Evolutionary conservation across 1,140 invertebrate species (phyloP), one percentile per base, ranked within the genome.

Genomic region (Macrobrachium nipponense): DNA sequence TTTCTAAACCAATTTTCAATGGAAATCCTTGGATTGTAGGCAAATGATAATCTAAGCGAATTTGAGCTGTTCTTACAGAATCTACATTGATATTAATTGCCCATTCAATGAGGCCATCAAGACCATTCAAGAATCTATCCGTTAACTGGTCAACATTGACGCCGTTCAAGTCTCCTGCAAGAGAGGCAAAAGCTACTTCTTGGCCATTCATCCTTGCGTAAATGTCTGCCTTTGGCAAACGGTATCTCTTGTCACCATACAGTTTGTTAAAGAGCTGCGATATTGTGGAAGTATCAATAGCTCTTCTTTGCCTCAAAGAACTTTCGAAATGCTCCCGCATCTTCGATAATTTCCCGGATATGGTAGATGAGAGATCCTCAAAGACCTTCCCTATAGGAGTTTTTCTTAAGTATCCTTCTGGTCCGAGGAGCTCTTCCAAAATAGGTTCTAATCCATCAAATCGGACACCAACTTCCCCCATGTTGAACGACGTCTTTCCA

Each of bases 121-220:
- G 3, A 51, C 51, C 12, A 51, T 51, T 51, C 3, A 51, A 51
- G 51, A 51, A 8, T 51, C 12, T 12, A 51, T 84, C 61, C 23
- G 51, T 61, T 27, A 78, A 20, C 20, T 44, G 11, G 7, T 76
- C 36, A 51, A 6, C 59, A 61, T 62, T 64, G 44, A 77, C 62
- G 20, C 64, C 23, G 20, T 64, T 76, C 61, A 68, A 44, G 18
- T 68, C 43, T 60, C 62, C 62, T 27, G 60, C n/a, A n/a, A 84
- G n/a, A 17, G 82, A 84, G 12, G 73, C 73, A 84, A 77, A 84
- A 43, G 7, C 58, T 10, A 84, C 68, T 60, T 84, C 82, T 60
- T 84, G 82, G 36, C 82, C 82, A 73, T 77, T 27, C 23, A 68
- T 70, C n/a, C 82, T 73, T 68, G 75, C 75, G 27, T 66, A 84